Percentiles rank a stretch among this genome's conserved stretches.
These are phyloP conservation scores for Sanderia malayensis DNA, from an alignment of 30 jellyfish, hydroid and myxozoan species.

Conservation along the genomic window DNA sequence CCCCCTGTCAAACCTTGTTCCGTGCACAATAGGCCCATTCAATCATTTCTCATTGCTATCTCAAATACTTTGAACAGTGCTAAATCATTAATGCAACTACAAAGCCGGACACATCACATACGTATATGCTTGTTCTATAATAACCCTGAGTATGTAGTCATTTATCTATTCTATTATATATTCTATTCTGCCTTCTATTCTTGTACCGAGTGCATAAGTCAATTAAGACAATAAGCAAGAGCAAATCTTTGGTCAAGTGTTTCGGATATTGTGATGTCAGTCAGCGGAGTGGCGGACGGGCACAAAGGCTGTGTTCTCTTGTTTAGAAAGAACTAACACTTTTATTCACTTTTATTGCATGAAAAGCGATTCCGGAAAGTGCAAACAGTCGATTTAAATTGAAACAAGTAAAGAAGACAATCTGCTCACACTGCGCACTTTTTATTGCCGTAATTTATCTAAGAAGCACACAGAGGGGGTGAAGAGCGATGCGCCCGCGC, in stretches of 20 bases:
- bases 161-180: too few relatives aligned
- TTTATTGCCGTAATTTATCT: slow-evolving; percentile 40
- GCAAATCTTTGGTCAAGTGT: slow-evolving; percentile 1
- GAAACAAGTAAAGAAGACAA: slow-evolving; percentile 29
- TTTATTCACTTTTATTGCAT: slow-evolving; percentile 7
- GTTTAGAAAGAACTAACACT: not conserved
- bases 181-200: not conserved
- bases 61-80: slow-evolving; percentile 5
- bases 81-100: slow-evolving; percentile 9
- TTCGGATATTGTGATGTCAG: slow-evolving; percentile 1
- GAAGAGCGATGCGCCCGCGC: too few relatives aligned
- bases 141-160: too few relatives aligned
- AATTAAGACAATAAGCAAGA: slow-evolving; percentile 20
- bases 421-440: not conserved
- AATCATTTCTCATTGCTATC: slow-evolving; percentile 1
- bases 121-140: too few relatives aligned
- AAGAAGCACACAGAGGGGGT: slow-evolving; percentile 38
- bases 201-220: slow-evolving; percentile 7
- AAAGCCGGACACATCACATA: too few relatives aligned
- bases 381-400: slow-evolving; percentile 45
- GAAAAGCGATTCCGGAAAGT: slow-evolving; percentile 65
- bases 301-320: slow-evolving; percentile 4
- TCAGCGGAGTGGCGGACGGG: slow-evolving; percentile 8
- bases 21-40: slow-evolving; percentile 12
- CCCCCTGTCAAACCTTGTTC: slow-evolving; percentile 9